Percentiles rank a stretch among this genome's conserved stretches.
phyloP scores from a whole-genome alignment of 2,113 vertebrate species.

The Marmota flaviventris region DNA sequence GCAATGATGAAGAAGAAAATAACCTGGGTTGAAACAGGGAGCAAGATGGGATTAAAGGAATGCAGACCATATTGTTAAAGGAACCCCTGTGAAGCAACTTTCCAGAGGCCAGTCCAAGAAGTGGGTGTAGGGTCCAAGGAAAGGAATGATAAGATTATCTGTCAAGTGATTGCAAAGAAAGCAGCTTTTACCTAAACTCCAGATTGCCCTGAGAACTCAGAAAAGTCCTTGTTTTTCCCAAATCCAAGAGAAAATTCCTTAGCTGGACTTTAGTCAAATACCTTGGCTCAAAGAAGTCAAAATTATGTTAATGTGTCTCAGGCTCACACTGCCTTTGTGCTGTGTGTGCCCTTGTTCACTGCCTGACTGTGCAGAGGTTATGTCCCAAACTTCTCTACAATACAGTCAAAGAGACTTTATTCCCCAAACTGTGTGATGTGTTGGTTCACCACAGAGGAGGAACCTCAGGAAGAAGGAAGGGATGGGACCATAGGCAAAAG shows the following conservation, averaged over 20 bases:
- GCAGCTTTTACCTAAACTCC: conserved; percentile 47
- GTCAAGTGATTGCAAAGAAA: conserved; percentile 56
- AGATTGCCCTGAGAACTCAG: conserved; percentile 18
- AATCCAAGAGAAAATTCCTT: conserved; percentile 22
- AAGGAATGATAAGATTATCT: conserved; percentile 47
- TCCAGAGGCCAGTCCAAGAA: conserved; percentile 2
- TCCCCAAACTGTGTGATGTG: background rate
- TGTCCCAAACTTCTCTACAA: background rate
- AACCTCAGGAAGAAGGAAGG: background rate
- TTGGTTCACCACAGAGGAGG: background rate
- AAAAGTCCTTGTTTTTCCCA: conserved; percentile 4
- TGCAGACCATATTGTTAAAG: background rate
- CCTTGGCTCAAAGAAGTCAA: background rate
- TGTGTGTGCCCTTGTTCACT: too few relatives aligned
- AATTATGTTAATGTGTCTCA: background rate
- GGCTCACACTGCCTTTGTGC: background rate
- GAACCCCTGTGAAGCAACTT: background rate
- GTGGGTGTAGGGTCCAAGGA: background rate
- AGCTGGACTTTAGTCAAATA: background rate
- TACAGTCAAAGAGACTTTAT: background rate
- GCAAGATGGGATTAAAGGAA: background rate
- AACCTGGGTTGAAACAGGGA: background rate
- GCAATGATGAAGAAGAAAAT: background rate
- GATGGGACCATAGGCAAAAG: background rate
- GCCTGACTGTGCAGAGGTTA: background rate